These are phyloP conservation scores for Elmis aenea DNA, from an alignment of 2,888 invertebrate genomes.

Conservation along the genomic window DNA sequence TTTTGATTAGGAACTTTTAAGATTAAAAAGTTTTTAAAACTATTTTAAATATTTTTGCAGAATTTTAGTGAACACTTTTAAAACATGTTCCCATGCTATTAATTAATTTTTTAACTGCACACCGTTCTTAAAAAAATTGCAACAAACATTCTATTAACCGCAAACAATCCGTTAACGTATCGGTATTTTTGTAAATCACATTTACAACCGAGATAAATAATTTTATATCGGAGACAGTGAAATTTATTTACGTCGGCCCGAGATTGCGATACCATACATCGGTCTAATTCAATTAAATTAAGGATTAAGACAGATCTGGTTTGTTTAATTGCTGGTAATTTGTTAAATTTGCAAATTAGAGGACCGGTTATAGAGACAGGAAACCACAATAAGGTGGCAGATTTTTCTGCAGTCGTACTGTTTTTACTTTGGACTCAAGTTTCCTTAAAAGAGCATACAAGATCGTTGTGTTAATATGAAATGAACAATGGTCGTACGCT, in stretches of 20 bases:
- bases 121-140: too few relatives aligned
- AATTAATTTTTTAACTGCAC: too few relatives aligned
- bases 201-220: too few relatives aligned
- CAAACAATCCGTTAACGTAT: too few relatives aligned
- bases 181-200: too few relatives aligned
- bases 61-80: too few relatives aligned
- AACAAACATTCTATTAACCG: too few relatives aligned
- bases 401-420: constrained; percentile 27
- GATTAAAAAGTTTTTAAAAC: too few relatives aligned
- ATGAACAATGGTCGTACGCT: constrained; percentile 43
- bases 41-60: too few relatives aligned
- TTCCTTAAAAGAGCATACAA: constrained; percentile 37
- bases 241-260: constrained; percentile 10
- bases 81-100: too few relatives aligned
- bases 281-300: constrained; percentile 32
- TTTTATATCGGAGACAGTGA: too few relatives aligned
- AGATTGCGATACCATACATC: constrained; percentile 16
- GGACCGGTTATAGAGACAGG: constrained; percentile 19
- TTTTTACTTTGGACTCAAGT: constrained; percentile 31
- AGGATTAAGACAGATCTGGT: constrained; percentile 28
- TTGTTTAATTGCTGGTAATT: constrained; percentile 34
- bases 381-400: constrained; percentile 30
- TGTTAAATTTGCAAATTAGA: constrained; percentile 35
- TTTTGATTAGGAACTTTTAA: too few relatives aligned
- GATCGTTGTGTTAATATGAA: constrained; percentile 41